Conservation (phyloP, 1,140 invertebrate species). For the Meloidogyne hapla region DNA sequence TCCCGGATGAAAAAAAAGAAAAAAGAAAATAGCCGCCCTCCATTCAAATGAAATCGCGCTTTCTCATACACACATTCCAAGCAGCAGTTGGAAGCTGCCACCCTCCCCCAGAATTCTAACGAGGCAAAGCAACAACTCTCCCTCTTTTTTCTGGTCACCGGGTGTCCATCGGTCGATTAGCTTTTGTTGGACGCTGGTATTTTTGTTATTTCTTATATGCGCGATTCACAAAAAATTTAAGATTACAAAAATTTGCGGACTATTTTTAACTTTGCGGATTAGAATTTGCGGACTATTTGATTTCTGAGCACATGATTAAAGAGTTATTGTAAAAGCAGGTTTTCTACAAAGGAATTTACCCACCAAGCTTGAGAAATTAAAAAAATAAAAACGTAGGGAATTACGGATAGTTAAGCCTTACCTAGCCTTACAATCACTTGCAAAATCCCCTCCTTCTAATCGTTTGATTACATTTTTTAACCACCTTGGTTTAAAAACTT, state of each 20-base stretch:
- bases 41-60: not conserved
- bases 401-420: not conserved
- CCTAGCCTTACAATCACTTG: not conserved
- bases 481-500: not conserved
- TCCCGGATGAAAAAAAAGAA: not conserved
- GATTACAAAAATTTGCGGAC: not conserved
- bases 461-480: not conserved
- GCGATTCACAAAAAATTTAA: not conserved
- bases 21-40: not conserved
- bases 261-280: not conserved
- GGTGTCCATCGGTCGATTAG: constrained; percentile 4
- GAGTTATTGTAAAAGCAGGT: too few species aligned
- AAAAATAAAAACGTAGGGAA: too few species aligned
- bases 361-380: too few species aligned
- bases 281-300: not conserved
- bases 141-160: not conserved
- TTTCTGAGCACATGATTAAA: too few species aligned
- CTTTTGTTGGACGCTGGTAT: not conserved
- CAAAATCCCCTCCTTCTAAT: not conserved
- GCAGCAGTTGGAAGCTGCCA: not conserved
- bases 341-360: too few species aligned
- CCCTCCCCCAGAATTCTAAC: not conserved
- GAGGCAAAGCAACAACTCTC: not conserved
- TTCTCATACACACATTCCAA: not conserved
- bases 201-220: not conserved